Evolutionary conservation across 2,113 vertebrate species (phyloP).

Genomic region (Carettochelys insculpta): DNA sequence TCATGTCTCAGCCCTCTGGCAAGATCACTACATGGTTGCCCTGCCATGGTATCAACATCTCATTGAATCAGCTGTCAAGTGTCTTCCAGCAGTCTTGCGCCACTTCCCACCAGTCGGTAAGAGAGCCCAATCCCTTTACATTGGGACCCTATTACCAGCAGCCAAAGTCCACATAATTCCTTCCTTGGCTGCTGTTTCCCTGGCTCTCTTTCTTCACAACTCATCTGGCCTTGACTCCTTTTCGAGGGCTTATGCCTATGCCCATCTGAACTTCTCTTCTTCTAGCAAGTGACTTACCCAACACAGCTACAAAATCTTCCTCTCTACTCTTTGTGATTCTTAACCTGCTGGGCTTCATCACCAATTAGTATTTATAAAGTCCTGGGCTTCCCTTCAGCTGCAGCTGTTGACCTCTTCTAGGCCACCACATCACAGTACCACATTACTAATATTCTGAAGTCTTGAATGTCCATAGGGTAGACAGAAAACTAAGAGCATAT

Average conservation of each 20-base stretch:
- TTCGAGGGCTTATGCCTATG: background rate
- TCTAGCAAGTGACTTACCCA: background rate
- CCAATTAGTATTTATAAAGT: background rate
- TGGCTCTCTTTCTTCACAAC: background rate
- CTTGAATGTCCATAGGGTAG: background rate
- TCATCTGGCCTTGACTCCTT: background rate
- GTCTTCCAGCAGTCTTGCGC: background rate
- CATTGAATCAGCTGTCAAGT: background rate
- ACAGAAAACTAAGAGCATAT: background rate
- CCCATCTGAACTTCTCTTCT: background rate
- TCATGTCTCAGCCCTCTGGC: background rate
- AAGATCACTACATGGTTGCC: background rate
- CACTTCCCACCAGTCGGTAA: background rate
- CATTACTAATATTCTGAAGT: background rate
- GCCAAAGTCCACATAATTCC: background rate
- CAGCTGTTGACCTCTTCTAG: background rate
- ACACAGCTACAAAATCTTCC: background rate
- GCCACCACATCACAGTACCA: background rate
- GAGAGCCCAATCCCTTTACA: background rate
- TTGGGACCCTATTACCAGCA: background rate
- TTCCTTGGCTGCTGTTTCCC: background rate
- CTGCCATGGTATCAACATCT: background rate
- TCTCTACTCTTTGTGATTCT: background rate
- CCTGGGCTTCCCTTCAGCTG: background rate
- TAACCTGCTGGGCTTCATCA: background rate